Evolutionary conservation across 2,797 vertebrate genomes (phyloP).

Genomic region (Limosa lapponica): DNA sequence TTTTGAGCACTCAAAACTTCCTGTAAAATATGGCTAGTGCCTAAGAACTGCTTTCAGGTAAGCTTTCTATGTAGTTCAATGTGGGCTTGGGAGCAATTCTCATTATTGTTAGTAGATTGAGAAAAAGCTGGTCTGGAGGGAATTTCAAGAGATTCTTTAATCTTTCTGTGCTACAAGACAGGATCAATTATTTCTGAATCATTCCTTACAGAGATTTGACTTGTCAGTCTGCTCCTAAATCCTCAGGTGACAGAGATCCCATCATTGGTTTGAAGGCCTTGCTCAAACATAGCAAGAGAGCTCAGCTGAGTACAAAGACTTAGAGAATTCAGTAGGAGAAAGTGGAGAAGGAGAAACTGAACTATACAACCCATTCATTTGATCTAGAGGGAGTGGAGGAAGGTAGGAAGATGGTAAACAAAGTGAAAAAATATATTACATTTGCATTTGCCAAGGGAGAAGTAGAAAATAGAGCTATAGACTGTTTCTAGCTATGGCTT

Average conservation of each 20-base stretch:
- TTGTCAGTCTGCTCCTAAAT: conserved; percentile 9
- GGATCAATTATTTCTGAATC: conserved; percentile 22
- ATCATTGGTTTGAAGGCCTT: neutral
- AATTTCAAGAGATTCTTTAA: conserved; percentile 19
- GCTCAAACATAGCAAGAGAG: neutral
- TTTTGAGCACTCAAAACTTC: neutral
- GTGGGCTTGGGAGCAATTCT: neutral
- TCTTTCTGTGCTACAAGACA: neutral
- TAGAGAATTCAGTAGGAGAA: neutral
- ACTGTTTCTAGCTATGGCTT: neutral
- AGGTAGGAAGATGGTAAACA: neutral
- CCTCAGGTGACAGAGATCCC: neutral
- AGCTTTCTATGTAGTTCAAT: neutral
- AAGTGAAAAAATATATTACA: neutral
- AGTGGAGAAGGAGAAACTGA: neutral
- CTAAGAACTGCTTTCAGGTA: neutral
- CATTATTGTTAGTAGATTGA: neutral
- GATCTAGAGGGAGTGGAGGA: neutral
- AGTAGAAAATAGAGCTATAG: neutral
- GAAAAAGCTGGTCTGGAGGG: conserved; percentile 6
- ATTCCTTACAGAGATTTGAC: neutral
- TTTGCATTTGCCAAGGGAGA: neutral
- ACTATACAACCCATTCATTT: neutral
- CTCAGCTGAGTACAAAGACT: neutral
- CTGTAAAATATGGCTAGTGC: neutral